Evolutionary conservation across 1,140 invertebrate species (phyloP).

Genomic region (Papilio aristodemus): DNA sequence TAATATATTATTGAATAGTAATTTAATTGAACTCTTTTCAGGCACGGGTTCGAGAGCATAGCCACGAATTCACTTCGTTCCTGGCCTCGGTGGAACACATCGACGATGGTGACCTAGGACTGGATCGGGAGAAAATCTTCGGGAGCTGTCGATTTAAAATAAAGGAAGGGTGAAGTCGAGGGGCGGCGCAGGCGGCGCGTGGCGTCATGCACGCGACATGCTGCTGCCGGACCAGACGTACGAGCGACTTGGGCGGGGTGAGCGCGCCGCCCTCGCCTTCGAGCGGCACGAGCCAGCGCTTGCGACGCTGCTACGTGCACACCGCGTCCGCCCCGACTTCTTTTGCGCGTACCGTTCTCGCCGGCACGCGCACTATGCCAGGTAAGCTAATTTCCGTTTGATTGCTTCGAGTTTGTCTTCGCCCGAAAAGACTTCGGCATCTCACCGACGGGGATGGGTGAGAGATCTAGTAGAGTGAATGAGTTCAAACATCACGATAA

Average conservation of each 20-base stretch:
- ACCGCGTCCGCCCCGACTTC: constrained; percentile 61
- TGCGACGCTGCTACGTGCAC: constrained; percentile 51
- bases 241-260: too few relatives aligned
- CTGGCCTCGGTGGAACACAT: background rate
- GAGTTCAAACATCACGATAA: too few relatives aligned
- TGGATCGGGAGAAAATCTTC: background rate
- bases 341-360: constrained; percentile 54
- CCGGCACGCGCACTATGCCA: constrained; percentile 32
- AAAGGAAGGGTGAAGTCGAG: background rate
- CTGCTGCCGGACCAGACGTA: constrained; percentile 85
- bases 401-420: too few relatives aligned
- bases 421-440: too few relatives aligned
- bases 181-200: constrained; percentile 29
- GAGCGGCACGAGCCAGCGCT: constrained; percentile 37
- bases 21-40: background rate
- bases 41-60: background rate
- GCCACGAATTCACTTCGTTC: background rate
- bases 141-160: background rate
- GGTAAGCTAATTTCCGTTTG: background rate
- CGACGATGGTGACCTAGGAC: background rate
- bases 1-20: background rate
- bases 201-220: constrained; percentile 69
- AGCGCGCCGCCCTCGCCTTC: too few relatives aligned
- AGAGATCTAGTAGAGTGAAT: too few relatives aligned
- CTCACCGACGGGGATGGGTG: too few relatives aligned